Evolutionary conservation across 2,113 vertebrate species (phyloP), one percentile per base, ranked within the genome.

Genomic region (Phalacrocorax carbo): DNA sequence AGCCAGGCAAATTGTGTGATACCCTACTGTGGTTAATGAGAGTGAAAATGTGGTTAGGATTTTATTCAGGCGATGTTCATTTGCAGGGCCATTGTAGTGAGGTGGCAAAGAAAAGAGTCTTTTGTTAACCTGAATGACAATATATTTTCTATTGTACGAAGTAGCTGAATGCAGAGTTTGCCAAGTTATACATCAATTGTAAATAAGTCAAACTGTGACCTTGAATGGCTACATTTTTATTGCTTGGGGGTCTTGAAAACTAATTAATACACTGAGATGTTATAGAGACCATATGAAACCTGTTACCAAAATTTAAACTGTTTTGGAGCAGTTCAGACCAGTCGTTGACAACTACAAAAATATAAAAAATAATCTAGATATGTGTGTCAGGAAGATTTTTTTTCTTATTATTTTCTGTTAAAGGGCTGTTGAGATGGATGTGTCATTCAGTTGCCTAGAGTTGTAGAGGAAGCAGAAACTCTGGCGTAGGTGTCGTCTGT

Each of bases 1-100:
- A 98, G 97, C 98, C 96, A 96, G 98, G 98, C 98, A 98, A 98
- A 98, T 98, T 98, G 98, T 98, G 98, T 98, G 98, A 98, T 98
- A 98, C 98, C 98, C 98, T 98, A 98, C 98, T 98, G 98, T 98
- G 98, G 98, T 98, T 98, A 98, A 98, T 98, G 98, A 98, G 98
- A 98, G 98, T 98, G 98, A 98, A 98, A 98, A 98, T 98, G 98
- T 98, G 98, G 98, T 98, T 98, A 98, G 98, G 97, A 95, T 98
- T 98, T 98, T 98, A 98, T 98, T 98, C 98, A 98, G 98, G 97
- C 97, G 84, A 98, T 98, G 98, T 98, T 98, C 98, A 98, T 98
- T 98, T 98, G 97, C 97, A 97, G 98, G 97, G 96, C 97, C 98
- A 97, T 98, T 98, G 98, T 98, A 97, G 97, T 92, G 95, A 98